Evolutionary conservation across 1,140 invertebrate genomes (phyloP), one percentile per base, ranked within the genome.

Genomic region (Drosophila pseudoananassae): DNA sequence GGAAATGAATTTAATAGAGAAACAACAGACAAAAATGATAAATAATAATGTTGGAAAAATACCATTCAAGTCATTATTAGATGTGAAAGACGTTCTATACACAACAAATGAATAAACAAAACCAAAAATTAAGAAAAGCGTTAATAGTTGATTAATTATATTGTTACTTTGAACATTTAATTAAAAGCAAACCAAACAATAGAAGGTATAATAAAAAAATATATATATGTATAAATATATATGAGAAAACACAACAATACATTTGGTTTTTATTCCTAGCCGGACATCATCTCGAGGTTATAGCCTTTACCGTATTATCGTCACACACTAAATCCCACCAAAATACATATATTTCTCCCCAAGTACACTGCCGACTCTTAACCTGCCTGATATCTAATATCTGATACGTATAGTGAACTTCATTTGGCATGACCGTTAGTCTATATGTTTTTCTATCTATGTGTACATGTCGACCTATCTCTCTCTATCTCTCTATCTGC

Each of bases 81-180:
- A 82, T 87, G 82, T 85, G 82, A 85, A 85, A 82, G 65, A 76
- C 76, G 78, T 78, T 85, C 82, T 87, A 85, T 81, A 85, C 70
- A 78, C 60, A 60, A 78, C 59, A 83, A 70, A 61, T 52, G 31
- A 43, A 47, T 53, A 58, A 76, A 58, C 27, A 43, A 73, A 61
- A 57, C 23, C 36, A 66, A 70, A 57, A 76, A 63, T 45, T 56
- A 83, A 78, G 71, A 51, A 79, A 79, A 85, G 63, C 82, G 82
- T 85, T 87, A 85, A 85, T 85, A 85, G 82, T 85, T 85, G 82
- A 85, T 82, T 85, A 85, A 85, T 87, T 85, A 87, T 85, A 85
- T 85, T 85, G 82, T 85, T 85, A 85, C 82, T 85, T 87, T 85
- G 82, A 85, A 85, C 78, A 85, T 85, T 85, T 85, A 81, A 87